These are phyloP conservation scores for Clanis bilineata DNA, from an alignment of 2,888 invertebrate species.

Conservation along the genomic window DNA sequence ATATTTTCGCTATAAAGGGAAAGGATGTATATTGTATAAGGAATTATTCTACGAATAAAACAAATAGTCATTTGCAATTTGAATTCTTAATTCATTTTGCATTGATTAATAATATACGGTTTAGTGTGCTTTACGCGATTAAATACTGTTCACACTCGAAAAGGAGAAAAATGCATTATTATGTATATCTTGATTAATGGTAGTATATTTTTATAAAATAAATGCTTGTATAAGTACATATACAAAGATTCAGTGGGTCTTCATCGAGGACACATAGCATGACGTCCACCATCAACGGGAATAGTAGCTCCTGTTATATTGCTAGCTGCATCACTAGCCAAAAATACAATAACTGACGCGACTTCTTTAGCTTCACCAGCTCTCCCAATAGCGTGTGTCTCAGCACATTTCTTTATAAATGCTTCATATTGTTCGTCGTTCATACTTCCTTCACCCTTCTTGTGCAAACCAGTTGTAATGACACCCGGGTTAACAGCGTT, in stretches of 20 bases:
- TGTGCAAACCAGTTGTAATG: conserved; percentile 93
- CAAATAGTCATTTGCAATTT: too few relatives aligned
- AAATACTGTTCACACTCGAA: too few relatives aligned
- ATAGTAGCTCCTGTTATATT: conserved; percentile 93
- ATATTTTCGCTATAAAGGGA: too few relatives aligned
- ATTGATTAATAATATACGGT: too few relatives aligned
- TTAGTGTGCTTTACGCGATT: too few relatives aligned
- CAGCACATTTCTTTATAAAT: conserved; percentile 91
- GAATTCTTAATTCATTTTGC: too few relatives aligned
- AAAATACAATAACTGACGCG: conserved; percentile 92
- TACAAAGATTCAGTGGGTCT: not conserved
- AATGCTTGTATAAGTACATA: not conserved
- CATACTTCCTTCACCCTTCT: conserved; percentile 87
- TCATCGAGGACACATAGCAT: conserved; percentile 92
- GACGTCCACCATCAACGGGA: conserved; percentile 94
- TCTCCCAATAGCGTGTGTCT: conserved; percentile 94
- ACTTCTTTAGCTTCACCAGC: conserved; percentile 93
- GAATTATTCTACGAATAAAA: too few relatives aligned
- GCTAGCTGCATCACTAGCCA: conserved; percentile 92
- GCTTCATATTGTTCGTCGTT: conserved; percentile 87
- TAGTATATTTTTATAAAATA: conserved; percentile 1
- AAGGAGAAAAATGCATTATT: not conserved
- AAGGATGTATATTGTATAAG: too few relatives aligned
- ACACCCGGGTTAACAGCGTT: conserved; percentile 97
- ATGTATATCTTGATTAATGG: not conserved